Conservation (phyloP, 1,140 invertebrate species). For the Homalodisca vitripennis region DNA sequence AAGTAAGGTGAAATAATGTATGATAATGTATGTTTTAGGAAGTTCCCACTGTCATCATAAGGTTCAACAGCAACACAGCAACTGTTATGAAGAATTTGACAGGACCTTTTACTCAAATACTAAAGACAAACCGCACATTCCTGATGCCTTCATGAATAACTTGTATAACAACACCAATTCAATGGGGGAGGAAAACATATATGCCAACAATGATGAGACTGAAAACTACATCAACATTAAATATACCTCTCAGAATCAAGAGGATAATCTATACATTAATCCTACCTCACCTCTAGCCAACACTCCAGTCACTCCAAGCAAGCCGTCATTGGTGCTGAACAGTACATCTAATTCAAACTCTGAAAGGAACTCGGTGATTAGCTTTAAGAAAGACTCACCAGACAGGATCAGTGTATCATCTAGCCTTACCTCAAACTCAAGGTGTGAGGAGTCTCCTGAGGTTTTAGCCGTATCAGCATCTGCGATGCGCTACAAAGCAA, state of each 20-base stretch:
- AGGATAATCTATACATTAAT: slow-evolving; percentile 10
- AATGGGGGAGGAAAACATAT: neutral
- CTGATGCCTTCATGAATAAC: neutral
- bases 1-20: no score
- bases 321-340: neutral
- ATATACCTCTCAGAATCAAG: neutral
- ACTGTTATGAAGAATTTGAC: slow-evolving; percentile 19
- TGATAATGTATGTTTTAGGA: neutral
- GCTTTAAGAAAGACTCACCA: slow-evolving; percentile 9
- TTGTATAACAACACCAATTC: neutral
- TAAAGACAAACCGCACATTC: neutral
- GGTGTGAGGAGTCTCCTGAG: slow-evolving; percentile 11
- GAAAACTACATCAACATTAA: neutral
- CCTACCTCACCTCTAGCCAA: slow-evolving; percentile 8
- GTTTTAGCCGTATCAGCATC: slow-evolving; percentile 37
- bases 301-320: neutral
- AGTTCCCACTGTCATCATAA: neutral
- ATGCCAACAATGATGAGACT: neutral
- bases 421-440: slow-evolving; percentile 9
- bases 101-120: neutral
- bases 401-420: slow-evolving; percentile 12
- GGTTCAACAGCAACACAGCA: neutral
- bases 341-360: neutral
- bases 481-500: slow-evolving; percentile 37
- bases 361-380: slow-evolving; percentile 11